A percentile compares a stretch with the other conserved stretches of the same genome.
phyloP scores from a whole-genome alignment of 1,140 invertebrate genomes.

The Ceratina calcarata region DNA sequence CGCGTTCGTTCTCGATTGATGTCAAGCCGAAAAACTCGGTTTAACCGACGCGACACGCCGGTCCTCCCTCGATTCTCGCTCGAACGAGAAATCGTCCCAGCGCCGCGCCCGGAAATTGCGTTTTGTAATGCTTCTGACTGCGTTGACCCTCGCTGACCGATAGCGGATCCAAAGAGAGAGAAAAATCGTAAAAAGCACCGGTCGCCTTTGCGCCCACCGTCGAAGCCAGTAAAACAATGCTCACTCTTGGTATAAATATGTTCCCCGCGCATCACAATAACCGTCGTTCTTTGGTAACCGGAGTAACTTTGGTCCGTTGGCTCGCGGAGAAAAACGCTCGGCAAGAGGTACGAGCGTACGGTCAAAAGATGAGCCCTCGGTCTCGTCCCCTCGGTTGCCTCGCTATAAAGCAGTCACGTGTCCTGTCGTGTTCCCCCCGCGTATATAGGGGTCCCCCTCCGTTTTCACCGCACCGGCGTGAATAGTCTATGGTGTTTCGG shows the following conservation, averaged over 20 bases:
- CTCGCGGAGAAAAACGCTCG: background rate
- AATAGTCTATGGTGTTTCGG: conserved; percentile 66
- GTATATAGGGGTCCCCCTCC: conserved; percentile 57
- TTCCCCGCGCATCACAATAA: conserved; percentile 66
- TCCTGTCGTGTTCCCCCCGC: conserved; percentile 36
- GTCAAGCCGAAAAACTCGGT: conserved; percentile 50
- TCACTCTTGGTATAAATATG: conserved; percentile 66
- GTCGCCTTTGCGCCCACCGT: conserved; percentile 54
- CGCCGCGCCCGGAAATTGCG: conserved; percentile 67
- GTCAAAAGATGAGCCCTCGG: conserved; percentile 69
- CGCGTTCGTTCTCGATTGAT: conserved; percentile 50
- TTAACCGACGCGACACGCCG: conserved; percentile 42
- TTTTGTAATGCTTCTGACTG: conserved; percentile 66
- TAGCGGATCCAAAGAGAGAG: conserved; percentile 40
- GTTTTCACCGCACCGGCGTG: conserved; percentile 19
- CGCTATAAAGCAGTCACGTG: conserved; percentile 74
- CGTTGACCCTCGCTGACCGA: background rate
- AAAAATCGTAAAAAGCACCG: conserved; percentile 60
- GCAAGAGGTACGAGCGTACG: conserved; percentile 30
- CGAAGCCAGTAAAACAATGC: conserved; percentile 68
- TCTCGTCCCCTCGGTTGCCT: conserved; percentile 53
- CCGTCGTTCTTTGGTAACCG: conserved; percentile 9
- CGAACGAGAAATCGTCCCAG: conserved; percentile 51
- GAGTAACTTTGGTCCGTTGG: conserved; percentile 64
- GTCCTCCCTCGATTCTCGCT: conserved; percentile 36